These are phyloP conservation scores for Trimorus sp. DNA, from an alignment of 2,888 invertebrate genomes.

Conservation along the genomic window DNA sequence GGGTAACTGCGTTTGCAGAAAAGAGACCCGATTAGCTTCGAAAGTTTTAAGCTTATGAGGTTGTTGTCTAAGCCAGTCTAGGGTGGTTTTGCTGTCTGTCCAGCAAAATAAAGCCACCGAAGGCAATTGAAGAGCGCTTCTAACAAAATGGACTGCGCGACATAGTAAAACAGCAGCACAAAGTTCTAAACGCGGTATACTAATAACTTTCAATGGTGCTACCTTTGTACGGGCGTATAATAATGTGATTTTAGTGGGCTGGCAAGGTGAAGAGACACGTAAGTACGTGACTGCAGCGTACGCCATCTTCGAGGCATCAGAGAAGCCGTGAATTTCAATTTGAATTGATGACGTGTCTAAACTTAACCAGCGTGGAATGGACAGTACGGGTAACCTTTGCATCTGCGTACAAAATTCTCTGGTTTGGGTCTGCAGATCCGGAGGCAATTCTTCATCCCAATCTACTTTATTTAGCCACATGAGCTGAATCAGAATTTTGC, in stretches of 20 bases:
- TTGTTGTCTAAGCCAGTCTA: constrained; percentile 3
- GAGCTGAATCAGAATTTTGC: constrained; percentile 9
- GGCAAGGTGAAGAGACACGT: not conserved
- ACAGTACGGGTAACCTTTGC: not conserved
- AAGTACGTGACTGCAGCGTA: not conserved
- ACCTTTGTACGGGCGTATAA: constrained; percentile 15
- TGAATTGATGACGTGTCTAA: no score
- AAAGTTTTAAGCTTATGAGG: not conserved
- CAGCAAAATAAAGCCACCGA: not conserved
- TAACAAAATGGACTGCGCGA: not conserved
- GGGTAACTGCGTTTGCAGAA: not conserved
- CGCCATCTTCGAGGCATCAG: not conserved
- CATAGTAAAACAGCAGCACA: not conserved
- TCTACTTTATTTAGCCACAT: not conserved
- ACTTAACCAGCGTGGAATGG: no score
- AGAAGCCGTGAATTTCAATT: no score
- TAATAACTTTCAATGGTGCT: not conserved
- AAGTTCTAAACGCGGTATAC: constrained; percentile 5
- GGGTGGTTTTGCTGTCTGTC: constrained; percentile 12
- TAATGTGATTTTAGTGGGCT: not conserved
- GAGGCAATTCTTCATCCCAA: not conserved
- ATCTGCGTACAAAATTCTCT: not conserved
- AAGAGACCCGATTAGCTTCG: constrained; percentile 15
- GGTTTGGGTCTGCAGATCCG: not conserved
- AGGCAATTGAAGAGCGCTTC: not conserved